A percentile compares a stretch with the other conserved stretches of the same genome.
Evolutionary conservation across 2,113 vertebrate genomes (phyloP).

Genomic region (Sylvia atricapilla): DNA sequence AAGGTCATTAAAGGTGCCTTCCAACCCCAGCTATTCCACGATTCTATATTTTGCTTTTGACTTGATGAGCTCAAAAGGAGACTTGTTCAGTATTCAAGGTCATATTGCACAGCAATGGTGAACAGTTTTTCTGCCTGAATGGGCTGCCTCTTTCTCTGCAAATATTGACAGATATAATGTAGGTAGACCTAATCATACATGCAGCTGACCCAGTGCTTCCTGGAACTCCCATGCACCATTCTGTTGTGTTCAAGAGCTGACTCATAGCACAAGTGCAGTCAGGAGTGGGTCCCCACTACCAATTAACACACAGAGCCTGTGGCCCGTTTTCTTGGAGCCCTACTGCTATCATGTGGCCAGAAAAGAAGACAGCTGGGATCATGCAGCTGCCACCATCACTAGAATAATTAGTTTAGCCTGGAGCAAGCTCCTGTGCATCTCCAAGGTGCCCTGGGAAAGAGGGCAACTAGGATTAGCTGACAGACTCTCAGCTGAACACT

Average conservation of each 20-base stretch:
- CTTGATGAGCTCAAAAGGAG: background rate
- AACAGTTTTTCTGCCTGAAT: background rate
- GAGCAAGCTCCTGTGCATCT: conserved; percentile 29
- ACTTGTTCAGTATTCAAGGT: background rate
- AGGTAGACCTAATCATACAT: background rate
- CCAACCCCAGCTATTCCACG: background rate
- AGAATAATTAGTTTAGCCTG: conserved; percentile 60
- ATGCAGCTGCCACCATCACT: conserved; percentile 21
- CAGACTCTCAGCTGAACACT: conserved; percentile 46
- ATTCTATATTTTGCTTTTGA: background rate
- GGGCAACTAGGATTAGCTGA: background rate
- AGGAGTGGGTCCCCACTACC: background rate
- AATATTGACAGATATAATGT: background rate
- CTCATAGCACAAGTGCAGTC: background rate
- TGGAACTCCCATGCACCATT: background rate
- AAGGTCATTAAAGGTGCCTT: background rate
- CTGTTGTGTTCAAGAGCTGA: background rate
- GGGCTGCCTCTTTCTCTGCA: background rate
- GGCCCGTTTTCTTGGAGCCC: conserved; percentile 45
- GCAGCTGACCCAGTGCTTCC: background rate
- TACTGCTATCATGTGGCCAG: conserved; percentile 60
- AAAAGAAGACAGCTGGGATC: conserved; percentile 50
- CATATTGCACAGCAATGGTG: background rate
- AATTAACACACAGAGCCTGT: background rate
- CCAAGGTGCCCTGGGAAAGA: conserved; percentile 58